Evolutionary conservation across 2,797 vertebrate species (phyloP).

Genomic region (Chelon auratus): DNA sequence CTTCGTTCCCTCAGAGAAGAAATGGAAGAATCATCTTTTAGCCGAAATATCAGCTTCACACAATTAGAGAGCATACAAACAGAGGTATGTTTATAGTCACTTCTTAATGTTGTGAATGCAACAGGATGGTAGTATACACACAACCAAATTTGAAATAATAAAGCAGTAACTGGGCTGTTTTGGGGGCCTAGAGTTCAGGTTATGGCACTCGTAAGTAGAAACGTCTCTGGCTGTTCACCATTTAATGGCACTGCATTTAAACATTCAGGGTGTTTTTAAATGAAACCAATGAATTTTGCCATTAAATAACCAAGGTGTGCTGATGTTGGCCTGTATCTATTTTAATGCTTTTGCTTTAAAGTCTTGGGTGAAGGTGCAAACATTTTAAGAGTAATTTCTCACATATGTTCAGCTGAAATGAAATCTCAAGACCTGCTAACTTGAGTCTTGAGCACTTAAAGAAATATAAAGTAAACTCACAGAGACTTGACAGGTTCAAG

Average conservation of each 20-base stretch:
- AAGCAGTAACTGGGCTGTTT: background rate
- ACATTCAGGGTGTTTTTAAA: background rate
- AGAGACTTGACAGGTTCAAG: background rate
- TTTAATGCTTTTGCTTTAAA: background rate
- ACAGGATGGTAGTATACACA: background rate
- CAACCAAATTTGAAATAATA: slow-evolving; percentile 9
- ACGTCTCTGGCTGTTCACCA: background rate
- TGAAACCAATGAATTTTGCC: background rate
- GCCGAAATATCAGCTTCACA: slow-evolving; percentile 80
- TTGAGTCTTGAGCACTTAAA: background rate
- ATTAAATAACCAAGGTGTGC: background rate
- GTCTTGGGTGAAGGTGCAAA: background rate
- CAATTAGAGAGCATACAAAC: slow-evolving; percentile 81
- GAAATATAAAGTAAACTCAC: background rate
- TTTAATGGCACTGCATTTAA: background rate
- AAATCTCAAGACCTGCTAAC: background rate
- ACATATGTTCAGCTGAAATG: background rate
- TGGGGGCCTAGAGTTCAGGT: background rate
- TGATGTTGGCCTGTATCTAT: background rate
- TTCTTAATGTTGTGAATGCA: slow-evolving; percentile 6
- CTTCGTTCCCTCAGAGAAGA: slow-evolving; percentile 83
- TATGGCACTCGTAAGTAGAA: too few relatives aligned
- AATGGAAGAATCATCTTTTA: slow-evolving; percentile 85
- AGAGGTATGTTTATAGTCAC: slow-evolving; percentile 74
- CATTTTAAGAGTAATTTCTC: background rate